phyloP scores from a whole-genome alignment of 2,888 invertebrate species.

The Alcis repandata region DNA sequence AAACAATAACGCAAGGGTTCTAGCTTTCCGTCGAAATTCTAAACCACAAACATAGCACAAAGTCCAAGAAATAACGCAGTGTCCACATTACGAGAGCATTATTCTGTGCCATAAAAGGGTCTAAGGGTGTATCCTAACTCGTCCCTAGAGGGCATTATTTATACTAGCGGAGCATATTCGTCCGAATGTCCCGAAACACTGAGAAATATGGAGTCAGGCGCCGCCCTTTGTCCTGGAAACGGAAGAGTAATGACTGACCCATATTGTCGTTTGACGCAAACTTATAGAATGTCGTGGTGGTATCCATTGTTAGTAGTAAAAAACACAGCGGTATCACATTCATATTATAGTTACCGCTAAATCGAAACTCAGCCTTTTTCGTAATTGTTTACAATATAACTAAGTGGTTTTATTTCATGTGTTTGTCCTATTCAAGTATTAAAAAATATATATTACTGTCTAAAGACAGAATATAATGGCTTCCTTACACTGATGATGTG shows the following conservation, averaged over 20 bases:
- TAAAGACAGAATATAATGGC: no score
- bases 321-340: no score
- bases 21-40: constrained; percentile 11
- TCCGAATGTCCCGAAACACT: constrained; percentile 59
- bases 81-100: constrained; percentile 59
- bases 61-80: constrained; percentile 46
- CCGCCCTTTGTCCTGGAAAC: constrained; percentile 50
- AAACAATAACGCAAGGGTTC: background rate
- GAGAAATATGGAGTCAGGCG: constrained; percentile 56
- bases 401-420: no score
- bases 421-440: no score
- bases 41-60: constrained; percentile 40
- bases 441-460: no score
- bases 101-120: constrained; percentile 70
- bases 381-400: no score
- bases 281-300: constrained; percentile 40
- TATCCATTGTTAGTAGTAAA: no score
- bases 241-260: constrained; percentile 65
- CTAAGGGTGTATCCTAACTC: constrained; percentile 64
- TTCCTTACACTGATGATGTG: no score
- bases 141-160: constrained; percentile 71
- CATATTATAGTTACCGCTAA: no score
- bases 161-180: constrained; percentile 58
- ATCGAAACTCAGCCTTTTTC: no score
- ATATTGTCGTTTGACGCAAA: constrained; percentile 55